These are phyloP conservation scores for Anoplius nigerrimus DNA, from an alignment of 2,888 invertebrate genomes.

Conservation along the genomic window DNA sequence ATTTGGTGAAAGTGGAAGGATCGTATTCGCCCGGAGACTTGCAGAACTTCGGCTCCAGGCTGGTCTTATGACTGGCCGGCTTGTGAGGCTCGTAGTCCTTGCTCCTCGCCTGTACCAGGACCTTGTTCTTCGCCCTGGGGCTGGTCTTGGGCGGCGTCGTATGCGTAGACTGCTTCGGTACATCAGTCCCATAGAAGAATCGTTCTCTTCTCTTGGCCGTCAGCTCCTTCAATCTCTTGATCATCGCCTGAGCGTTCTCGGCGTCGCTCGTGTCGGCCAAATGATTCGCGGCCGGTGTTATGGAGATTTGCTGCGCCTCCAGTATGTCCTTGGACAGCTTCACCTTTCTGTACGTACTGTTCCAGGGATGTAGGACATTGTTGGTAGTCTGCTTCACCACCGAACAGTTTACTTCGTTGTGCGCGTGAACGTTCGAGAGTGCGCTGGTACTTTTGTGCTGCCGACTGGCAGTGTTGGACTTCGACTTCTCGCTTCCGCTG, in stretches of 20 bases:
- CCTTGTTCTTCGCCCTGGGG: conserved; percentile 27
- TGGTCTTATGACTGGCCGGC: conserved; percentile 66
- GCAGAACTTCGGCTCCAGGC: conserved; percentile 55
- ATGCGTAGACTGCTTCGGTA: conserved; percentile 15
- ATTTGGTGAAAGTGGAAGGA: conserved; percentile 18
- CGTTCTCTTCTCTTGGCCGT: conserved; percentile 57
- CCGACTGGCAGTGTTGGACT: background rate
- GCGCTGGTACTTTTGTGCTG: background rate
- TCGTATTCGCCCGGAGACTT: conserved; percentile 57
- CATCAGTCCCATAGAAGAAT: conserved; percentile 58
- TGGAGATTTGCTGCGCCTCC: conserved; percentile 18
- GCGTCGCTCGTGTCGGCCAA: conserved; percentile 45
- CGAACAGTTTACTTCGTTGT: background rate
- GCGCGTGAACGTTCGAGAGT: background rate
- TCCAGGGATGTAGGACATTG: conserved; percentile 18
- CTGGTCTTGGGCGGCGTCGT: conserved; percentile 6
- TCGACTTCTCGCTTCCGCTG: background rate
- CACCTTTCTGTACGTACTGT: conserved; percentile 24
- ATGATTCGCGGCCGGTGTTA: conserved; percentile 27
- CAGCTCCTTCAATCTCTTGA: conserved; percentile 56
- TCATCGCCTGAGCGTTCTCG: conserved; percentile 50
- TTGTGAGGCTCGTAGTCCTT: conserved; percentile 63
- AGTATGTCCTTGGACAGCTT: conserved; percentile 9
- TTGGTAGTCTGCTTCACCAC: conserved; percentile 10
- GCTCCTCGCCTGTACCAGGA: conserved; percentile 44